Conservation (phyloP, 2,888 invertebrate species). For the Papilio gigon region DNA sequence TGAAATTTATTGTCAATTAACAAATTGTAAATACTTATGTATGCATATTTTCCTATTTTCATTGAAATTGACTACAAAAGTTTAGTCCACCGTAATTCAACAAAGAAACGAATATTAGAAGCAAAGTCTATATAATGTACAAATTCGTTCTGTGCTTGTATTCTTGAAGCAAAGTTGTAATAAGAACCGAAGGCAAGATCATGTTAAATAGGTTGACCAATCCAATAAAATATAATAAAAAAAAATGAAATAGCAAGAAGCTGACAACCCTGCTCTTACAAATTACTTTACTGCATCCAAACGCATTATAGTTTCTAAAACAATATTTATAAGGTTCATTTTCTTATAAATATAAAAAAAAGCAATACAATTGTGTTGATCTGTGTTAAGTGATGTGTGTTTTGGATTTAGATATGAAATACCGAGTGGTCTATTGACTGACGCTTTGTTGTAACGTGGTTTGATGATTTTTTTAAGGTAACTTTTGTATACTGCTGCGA, state of each 20-base stretch:
- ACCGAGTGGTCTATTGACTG: conserved; percentile 1
- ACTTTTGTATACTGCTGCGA: not conserved
- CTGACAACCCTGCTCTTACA: conserved; percentile 4
- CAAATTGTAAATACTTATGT: no score
- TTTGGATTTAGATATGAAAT: conserved; percentile 24
- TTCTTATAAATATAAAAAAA: not conserved
- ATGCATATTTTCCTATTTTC: no score
- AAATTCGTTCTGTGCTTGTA: no score
- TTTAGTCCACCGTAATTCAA: no score
- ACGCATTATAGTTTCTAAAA: not conserved
- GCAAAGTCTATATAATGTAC: no score
- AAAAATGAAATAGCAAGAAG: not conserved
- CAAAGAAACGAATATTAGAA: no score
- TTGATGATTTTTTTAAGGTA: not conserved
- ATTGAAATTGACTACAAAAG: no score
- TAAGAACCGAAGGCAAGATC: no score
- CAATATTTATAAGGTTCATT: not conserved
- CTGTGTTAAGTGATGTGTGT: conserved; percentile 17
- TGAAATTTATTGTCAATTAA: no score
- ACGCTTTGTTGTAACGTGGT: not conserved
- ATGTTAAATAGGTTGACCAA: no score
- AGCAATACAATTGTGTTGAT: conserved; percentile 17
- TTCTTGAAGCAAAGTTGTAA: no score
- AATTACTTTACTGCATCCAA: not conserved
- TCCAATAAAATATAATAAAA: no score